Base-by-base conservation (phyloP, 1,140 invertebrate species). In the Bombus fervidus region DNA sequence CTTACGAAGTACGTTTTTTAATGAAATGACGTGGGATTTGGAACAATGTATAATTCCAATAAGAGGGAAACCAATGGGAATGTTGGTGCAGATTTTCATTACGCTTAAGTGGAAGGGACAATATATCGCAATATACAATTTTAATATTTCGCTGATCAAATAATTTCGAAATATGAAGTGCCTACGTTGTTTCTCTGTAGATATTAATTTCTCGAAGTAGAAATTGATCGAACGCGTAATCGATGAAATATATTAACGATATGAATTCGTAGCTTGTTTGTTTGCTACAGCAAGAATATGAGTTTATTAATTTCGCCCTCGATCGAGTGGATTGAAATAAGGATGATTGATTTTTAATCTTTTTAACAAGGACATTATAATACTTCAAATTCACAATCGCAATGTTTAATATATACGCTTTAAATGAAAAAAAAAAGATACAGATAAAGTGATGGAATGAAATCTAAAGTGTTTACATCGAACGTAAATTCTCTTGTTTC, bases 301-400 rank as follows among this genome's bases (percentile, higher is more conserved):
- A 79, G 41, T 68, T 79, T 79, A 79, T 79, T 79, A 79, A 79
- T 79, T 66, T 64, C 59, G 39, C 25, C 43, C 41, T 28, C 62
- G 39, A 34, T 15, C 39, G n/a, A 41, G 39, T 1, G 9, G 18
- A 75, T 75, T 34, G 18, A 34, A 64, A n/a, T 39, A 59, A 15
- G 13, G 59, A 25, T 59, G 57, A 25, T 6, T 8, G 64, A n/a
- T 28, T 57, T 75, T 4, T 31, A 12, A 41, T 31, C 25, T 62
- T n/a, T 41, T 62, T n/a, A 18, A 31, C 22, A n/a, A 78, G 41
- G 66, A 28, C 31, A 13, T 43, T 34, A 18, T 18, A 2, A 47
- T 43, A 13, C n/a, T 62, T 62, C 10, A 13, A 62, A 62, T 62
- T 28, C 28, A 3, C 28, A 62, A 62, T n/a, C 4, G 28, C 3